phyloP scores from a whole-genome alignment of 2,113 vertebrate genomes.

The Brienomyrus longianalis region DNA sequence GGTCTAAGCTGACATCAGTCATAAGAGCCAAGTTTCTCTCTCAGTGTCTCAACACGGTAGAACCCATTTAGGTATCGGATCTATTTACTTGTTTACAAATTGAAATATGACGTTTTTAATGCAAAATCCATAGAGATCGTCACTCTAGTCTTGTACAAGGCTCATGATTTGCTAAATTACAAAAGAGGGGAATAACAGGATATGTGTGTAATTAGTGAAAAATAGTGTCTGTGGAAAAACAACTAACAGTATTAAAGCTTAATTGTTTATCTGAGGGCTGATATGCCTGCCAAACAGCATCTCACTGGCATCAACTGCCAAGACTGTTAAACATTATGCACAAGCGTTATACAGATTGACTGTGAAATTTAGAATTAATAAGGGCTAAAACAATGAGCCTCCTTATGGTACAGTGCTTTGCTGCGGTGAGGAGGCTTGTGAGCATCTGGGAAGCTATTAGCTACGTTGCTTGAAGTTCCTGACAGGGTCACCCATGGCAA shows the following conservation, averaged over 20 bases:
- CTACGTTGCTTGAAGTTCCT: not conserved
- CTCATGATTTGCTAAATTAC: not conserved
- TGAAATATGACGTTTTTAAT: not conserved
- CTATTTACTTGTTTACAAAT: not conserved
- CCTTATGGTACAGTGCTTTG: not conserved
- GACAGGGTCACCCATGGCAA: not conserved
- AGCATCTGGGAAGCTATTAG: not conserved
- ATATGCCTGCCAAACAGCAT: not conserved
- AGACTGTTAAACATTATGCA: not conserved
- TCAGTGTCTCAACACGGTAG: not conserved
- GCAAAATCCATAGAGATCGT: not conserved
- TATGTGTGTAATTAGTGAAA: not conserved
- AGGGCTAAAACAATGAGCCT: not conserved
- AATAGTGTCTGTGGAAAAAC: not conserved
- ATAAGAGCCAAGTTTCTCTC: not conserved
- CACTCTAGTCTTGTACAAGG: not conserved
- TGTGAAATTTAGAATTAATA: not conserved
- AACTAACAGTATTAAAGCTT: conserved; percentile 5
- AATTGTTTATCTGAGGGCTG: conserved; percentile 11
- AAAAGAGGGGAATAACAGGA: not conserved
- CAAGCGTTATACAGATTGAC: conserved; percentile 5
- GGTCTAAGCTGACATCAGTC: not conserved
- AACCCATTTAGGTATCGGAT: not conserved
- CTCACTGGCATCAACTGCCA: not conserved
- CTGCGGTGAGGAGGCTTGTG: not conserved